Conservation (phyloP, 1,140 invertebrate species). For the Coelopa frigida region DNA sequence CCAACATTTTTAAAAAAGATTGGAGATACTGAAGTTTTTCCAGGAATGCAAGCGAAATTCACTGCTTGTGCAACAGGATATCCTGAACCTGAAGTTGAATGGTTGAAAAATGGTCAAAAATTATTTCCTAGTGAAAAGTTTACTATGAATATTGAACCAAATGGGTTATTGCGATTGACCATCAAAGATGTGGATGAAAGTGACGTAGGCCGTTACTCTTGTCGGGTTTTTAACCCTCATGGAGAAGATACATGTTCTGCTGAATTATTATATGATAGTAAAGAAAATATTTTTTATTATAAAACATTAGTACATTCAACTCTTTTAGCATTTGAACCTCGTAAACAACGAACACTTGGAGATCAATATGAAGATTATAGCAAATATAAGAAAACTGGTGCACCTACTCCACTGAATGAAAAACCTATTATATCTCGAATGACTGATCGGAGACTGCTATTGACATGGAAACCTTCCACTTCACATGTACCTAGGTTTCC, state of each 20-base stretch:
- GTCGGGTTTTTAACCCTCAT: constrained; percentile 74
- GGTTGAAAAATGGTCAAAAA: constrained; percentile 74
- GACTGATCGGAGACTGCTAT: constrained; percentile 72
- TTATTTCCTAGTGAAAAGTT: constrained; percentile 74
- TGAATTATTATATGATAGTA: constrained; percentile 74
- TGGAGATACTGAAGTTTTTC: constrained; percentile 79
- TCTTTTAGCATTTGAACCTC: neutral
- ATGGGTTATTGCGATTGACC: constrained; percentile 63
- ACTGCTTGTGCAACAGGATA: constrained; percentile 79
- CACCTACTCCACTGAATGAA: constrained; percentile 76
- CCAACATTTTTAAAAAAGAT: constrained; percentile 84
- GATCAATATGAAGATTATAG: constrained; percentile 81
- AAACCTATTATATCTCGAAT: constrained; percentile 82
- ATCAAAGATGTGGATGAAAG: constrained; percentile 63
- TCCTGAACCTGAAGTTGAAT: constrained; percentile 78
- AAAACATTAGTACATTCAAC: too few species aligned
- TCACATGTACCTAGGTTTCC: constrained; percentile 70
- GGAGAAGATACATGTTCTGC: constrained; percentile 78
- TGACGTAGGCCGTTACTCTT: constrained; percentile 76
- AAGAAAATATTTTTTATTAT: too few species aligned
- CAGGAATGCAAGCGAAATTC: constrained; percentile 84
- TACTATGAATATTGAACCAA: constrained; percentile 68
- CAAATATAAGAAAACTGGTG: constrained; percentile 70
- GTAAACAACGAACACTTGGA: constrained; percentile 50
- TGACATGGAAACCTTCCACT: constrained; percentile 88